Conservation (phyloP, 2,113 vertebrate genomes). For the Hiodon alosoides region DNA sequence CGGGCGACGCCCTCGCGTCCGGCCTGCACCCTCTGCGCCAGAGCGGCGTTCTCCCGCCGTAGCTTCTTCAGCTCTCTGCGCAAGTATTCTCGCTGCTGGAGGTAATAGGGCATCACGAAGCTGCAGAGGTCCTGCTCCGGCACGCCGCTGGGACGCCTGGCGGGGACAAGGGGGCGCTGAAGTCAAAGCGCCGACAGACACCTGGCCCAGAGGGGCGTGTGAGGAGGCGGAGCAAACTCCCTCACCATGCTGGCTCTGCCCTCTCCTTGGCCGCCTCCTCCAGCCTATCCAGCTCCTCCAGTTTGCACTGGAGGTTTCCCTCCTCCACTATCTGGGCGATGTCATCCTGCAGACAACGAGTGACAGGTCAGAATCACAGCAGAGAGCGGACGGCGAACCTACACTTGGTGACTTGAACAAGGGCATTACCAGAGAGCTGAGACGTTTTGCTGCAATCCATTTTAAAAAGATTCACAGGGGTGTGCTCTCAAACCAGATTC, state of each 20-base stretch:
- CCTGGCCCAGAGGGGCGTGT: too few species aligned
- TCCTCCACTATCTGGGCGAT: slow-evolving; percentile 59
- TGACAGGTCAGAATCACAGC: background rate
- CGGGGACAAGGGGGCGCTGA: background rate
- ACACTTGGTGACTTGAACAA: background rate
- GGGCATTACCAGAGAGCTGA: background rate
- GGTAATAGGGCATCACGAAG: slow-evolving; percentile 59
- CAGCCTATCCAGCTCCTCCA: slow-evolving; percentile 62
- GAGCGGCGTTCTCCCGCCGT: slow-evolving; percentile 52
- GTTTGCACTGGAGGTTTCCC: slow-evolving; percentile 54
- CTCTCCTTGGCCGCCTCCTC: slow-evolving; percentile 47
- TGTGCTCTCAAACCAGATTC: too few species aligned
- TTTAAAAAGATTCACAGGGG: background rate
- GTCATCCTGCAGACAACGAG: slow-evolving; percentile 51
- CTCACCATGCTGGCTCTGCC: slow-evolving; percentile 56
- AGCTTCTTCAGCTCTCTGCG: slow-evolving; percentile 56
- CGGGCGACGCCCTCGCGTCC: slow-evolving; percentile 53
- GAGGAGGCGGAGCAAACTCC: background rate
- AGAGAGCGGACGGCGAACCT: too few species aligned
- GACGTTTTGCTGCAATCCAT: too few species aligned
- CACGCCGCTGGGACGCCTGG: slow-evolving; percentile 62
- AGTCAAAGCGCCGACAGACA: background rate
- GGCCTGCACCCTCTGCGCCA: slow-evolving; percentile 52
- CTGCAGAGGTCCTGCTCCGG: slow-evolving; percentile 65
- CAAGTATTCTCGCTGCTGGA: slow-evolving; percentile 59